Conservation (phyloP, 2,797 vertebrate species). For the Leucoraja ocellata region DNA sequence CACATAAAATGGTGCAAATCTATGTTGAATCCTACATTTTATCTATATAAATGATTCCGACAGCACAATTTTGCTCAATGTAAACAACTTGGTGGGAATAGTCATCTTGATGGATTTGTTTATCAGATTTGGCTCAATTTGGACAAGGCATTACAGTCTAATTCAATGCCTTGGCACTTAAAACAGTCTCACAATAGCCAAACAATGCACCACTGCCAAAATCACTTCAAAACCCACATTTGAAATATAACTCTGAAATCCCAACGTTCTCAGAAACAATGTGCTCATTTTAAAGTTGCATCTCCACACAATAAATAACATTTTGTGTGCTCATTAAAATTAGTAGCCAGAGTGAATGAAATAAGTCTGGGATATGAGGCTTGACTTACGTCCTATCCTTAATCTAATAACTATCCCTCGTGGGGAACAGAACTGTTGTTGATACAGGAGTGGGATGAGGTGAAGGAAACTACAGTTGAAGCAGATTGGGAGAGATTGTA, state of each 20-base stretch:
- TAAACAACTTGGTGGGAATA: conserved; percentile 7
- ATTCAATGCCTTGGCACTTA: conserved; percentile 16
- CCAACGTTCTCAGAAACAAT: neutral
- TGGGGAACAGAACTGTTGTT: neutral
- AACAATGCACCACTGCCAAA: neutral
- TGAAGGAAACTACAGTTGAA: neutral
- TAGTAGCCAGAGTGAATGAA: neutral
- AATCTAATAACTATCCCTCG: neutral
- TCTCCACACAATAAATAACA: neutral
- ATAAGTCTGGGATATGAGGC: neutral
- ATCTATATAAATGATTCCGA: neutral
- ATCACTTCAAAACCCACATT: neutral
- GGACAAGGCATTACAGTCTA: conserved; percentile 1
- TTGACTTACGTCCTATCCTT: neutral
- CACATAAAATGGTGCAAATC: neutral
- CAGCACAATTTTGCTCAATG: neutral
- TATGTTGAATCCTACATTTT: neutral
- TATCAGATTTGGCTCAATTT: conserved; percentile 31
- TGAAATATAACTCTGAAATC: neutral
- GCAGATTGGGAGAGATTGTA: neutral
- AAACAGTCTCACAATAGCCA: neutral
- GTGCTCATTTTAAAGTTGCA: neutral
- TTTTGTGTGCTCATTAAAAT: neutral
- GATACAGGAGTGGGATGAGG: neutral
- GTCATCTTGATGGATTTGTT: neutral